These are phyloP conservation scores for Synanthedon myopaeformis DNA, from an alignment of 2,888 invertebrate genomes.

Conservation along the genomic window DNA sequence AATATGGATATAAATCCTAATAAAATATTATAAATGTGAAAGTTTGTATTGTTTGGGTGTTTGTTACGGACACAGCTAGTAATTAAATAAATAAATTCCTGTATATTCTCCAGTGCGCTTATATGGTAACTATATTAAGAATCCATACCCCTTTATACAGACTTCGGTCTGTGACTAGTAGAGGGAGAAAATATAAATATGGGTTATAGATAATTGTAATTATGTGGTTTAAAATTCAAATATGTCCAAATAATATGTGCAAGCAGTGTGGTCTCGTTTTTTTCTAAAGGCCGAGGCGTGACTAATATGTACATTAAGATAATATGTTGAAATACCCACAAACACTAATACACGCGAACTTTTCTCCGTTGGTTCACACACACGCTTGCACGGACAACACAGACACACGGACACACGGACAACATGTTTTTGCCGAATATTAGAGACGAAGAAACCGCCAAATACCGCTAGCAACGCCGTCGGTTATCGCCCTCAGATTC, in stretches of 20 bases:
- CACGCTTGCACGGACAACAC: conserved; percentile 17
- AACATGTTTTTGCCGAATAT: conserved; percentile 61
- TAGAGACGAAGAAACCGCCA: conserved; percentile 60
- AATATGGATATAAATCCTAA: too few relatives aligned
- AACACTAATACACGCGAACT: conserved; percentile 30
- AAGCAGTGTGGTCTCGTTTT: conserved; percentile 20
- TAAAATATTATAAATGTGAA: too few relatives aligned
- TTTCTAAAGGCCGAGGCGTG: conserved; percentile 39
- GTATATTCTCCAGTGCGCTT: too few relatives aligned
- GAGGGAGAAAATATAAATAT: neutral
- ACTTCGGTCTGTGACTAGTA: too few relatives aligned
- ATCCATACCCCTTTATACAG: too few relatives aligned
- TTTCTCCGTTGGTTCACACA: conserved; percentile 21
- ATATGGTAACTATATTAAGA: too few relatives aligned
- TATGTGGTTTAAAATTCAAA: neutral
- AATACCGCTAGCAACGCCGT: conserved; percentile 62
- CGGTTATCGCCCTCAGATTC: conserved; percentile 70
- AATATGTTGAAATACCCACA: conserved; percentile 48
- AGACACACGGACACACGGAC: conserved; percentile 20
- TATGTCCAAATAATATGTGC: conserved; percentile 3
- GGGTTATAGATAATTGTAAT: neutral
- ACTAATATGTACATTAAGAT: conserved; percentile 51
- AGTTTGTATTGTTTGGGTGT: too few relatives aligned
- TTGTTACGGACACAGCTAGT: too few relatives aligned
- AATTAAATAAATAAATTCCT: too few relatives aligned